Percentiles rank a stretch among this genome's conserved stretches.
Conservation (phyloP, 2,797 vertebrate genomes). For the Onychomys arenicola region DNA sequence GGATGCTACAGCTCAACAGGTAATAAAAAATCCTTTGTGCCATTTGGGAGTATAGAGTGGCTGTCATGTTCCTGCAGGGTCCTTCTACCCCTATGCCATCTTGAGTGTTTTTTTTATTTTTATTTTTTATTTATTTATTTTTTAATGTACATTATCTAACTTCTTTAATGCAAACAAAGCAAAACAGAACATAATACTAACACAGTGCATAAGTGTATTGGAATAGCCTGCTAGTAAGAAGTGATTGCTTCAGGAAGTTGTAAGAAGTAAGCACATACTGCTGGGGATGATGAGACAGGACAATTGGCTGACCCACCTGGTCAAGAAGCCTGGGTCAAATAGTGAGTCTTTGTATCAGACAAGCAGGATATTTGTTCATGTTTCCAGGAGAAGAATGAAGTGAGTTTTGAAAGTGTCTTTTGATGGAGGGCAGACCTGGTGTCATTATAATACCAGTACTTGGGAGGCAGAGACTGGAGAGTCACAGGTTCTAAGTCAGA, state of each 20-base stretch:
- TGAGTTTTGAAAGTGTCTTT: background rate
- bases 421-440: background rate
- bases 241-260: background rate
- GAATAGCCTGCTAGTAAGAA: constrained; percentile 15
- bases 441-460: background rate
- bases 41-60: background rate
- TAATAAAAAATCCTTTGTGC: constrained; percentile 77
- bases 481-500: background rate
- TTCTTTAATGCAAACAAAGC: constrained; percentile 39
- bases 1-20: constrained; percentile 97
- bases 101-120: background rate
- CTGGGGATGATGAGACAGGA: background rate
- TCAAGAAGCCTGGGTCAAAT: background rate
- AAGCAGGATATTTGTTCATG: constrained; percentile 13
- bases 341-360: background rate
- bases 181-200: background rate
- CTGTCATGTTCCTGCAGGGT: background rate
- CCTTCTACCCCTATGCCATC: background rate
- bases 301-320: background rate
- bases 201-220: background rate
- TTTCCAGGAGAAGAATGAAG: background rate
- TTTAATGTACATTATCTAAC: background rate
- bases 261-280: background rate
- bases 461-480: background rate
- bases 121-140: background rate